Evolutionary conservation across 2,113 vertebrate species (phyloP), one percentile per base, ranked within the genome.

Genomic region (Brachionichthys hirsutus): DNA sequence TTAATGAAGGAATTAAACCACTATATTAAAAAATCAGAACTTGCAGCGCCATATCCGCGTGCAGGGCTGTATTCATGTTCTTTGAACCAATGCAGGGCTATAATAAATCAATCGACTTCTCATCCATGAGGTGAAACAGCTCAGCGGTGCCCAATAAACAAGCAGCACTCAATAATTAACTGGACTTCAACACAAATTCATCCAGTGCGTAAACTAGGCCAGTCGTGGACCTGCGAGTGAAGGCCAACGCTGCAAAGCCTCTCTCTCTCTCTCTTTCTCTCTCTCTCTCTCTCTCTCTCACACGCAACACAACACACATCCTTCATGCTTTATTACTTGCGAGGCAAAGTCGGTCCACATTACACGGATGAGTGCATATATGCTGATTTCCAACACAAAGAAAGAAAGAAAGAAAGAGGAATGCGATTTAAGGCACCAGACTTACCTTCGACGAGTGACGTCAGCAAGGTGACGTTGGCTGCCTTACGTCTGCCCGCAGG

Each of bases 401-500:
- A 82, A 58, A 81, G 62, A 64, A 43, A 73, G 67, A 48, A 15
- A 53, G 46, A 16, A 47, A 42, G 57, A 49, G 36, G 67, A 79
- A 73, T 68, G 75, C 51, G 77, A 84, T 89, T 88, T 78, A 58
- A 54, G 54, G 61, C 24, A 24, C 22, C 22, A 41, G 61, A 85
- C 94, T 98, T 94, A 99, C 97, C 97, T 92, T 99, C 97, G 53
- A 99, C 97, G 38, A 98, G 92, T 75, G 97, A 99, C 59, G 97
- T 99, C 83, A 99, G 92, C 77, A 99, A 91, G 73, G 97, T 99
- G 78, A 99, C 97, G 5, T 99, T 99, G 76, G 97, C 97, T 83
- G 97, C 97, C 90, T 99, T 99, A 89, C 97, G 97, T 90, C 97
- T 96, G 83, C 97, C 97, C 0, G 97, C 97, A 67, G 97, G 97